Evolutionary conservation across 2,113 vertebrate genomes (phyloP).

Genomic region (Cochlearius cochlearius): DNA sequence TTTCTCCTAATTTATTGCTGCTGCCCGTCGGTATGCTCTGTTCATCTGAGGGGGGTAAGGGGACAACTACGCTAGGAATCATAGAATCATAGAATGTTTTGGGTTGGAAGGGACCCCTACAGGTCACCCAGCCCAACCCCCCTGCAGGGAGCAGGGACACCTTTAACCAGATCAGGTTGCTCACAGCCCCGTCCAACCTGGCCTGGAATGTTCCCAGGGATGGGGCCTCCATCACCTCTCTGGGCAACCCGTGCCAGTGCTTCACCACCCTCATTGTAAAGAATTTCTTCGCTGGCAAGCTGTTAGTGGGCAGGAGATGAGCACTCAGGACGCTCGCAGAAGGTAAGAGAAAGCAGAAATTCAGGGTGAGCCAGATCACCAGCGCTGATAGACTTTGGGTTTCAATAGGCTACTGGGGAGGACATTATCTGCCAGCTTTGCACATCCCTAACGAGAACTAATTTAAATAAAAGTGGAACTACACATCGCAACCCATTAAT

Average conservation of each 20-base stretch:
- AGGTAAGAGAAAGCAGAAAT: background rate
- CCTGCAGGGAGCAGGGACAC: too few relatives aligned
- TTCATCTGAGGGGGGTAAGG: fast-evolving
- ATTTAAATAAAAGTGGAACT: conserved; percentile 16
- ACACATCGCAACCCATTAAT: background rate
- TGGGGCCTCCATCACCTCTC: too few relatives aligned
- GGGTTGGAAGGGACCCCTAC: too few relatives aligned
- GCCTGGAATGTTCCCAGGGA: too few relatives aligned
- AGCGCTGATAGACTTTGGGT: background rate
- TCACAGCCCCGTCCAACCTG: too few relatives aligned
- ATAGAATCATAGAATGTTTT: too few relatives aligned
- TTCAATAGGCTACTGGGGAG: background rate
- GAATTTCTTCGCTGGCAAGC: too few relatives aligned
- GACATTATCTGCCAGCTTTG: background rate
- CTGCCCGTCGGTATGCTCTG: background rate
- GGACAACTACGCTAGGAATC: background rate
- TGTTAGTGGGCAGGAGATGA: fast-evolving
- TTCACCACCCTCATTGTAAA: too few relatives aligned
- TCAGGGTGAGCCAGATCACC: background rate
- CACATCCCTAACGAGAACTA: background rate
- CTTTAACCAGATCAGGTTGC: too few relatives aligned
- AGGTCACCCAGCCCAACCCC: too few relatives aligned
- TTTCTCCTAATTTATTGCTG: background rate
- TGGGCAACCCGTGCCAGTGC: too few relatives aligned
- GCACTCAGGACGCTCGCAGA: fast-evolving